Base-by-base conservation (phyloP, 1,140 invertebrate species). In the Lasioglossum baleicum region DNA sequence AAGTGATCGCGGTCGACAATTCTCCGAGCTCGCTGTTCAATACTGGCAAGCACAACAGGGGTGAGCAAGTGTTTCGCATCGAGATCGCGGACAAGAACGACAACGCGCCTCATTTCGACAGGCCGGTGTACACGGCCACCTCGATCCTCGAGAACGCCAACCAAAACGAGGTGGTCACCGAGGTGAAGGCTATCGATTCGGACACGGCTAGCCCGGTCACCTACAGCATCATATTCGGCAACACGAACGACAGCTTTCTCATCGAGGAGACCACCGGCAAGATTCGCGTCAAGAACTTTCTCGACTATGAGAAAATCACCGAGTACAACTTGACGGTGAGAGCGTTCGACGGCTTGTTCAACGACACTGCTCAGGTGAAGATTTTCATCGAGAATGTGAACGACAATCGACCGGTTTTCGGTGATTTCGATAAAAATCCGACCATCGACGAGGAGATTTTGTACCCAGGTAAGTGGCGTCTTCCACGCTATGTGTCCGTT, bases 71-170 rank as follows among this genome's bases (percentile, higher is more conserved):
- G 71, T 97, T 98, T 88, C 94, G 95, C 78, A 97, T 98, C 80
- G 95, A 96, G 88, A 98, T 99, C 65, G 96, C 96, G 13, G 98
- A 99, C 92, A 97, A 97, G 90, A 98, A 98, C 89, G 98, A 98
- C 90, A 98, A 98, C 91, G 94, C 95, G 13, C 97, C 97, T 0
- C 94, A 95, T 81, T 98, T 98, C 90, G 96, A 95, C 17, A 93
- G 96, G 83, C 88, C 94, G 0, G 93, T 94, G 0, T 98, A 98
- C 92, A 94, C 95, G 7, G 96, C 97, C 0, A 95, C 96, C 85
- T 94, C 95, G 31, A 95, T 98, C 61, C 93, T 95, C 17, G 98
- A 98, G 94, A 95, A 97, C 89, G 95, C 96, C 2, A 97, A 98
- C 90, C 95, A 96, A 26, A 97, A 97, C 87, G 94, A 94, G 66